A percentile compares a stretch with the other conserved stretches of the same genome.
Conservation (phyloP, 2,113 vertebrate species). For the Macrotis lagotis region DNA sequence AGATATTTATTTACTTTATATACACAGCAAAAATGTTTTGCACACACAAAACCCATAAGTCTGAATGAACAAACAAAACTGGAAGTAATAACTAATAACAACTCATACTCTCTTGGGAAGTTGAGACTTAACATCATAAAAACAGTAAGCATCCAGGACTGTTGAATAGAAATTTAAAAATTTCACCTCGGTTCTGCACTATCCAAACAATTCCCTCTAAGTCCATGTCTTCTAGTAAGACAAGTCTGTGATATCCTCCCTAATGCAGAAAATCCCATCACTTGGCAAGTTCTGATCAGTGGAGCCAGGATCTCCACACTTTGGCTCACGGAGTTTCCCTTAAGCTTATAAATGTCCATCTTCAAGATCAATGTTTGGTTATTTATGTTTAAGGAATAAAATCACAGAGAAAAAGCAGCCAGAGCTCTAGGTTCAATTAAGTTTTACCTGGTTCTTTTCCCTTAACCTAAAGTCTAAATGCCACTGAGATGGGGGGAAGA, state of each 20-base stretch:
- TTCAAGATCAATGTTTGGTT: background rate
- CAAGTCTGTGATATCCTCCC: background rate
- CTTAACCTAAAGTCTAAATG: background rate
- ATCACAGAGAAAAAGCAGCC: background rate
- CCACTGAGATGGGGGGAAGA: background rate
- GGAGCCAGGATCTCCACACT: background rate
- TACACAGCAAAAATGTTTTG: background rate
- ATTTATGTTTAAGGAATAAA: background rate
- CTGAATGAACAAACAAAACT: background rate
- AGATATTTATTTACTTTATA: background rate
- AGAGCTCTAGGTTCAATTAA: background rate
- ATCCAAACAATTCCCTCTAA: background rate
- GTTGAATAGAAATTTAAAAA: background rate
- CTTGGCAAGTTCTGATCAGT: background rate
- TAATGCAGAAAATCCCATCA: background rate
- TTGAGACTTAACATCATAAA: background rate
- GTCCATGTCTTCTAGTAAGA: background rate
- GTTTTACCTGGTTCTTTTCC: background rate
- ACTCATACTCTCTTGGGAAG: background rate
- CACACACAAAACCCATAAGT: background rate
- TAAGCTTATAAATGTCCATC: background rate
- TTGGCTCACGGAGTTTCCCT: background rate
- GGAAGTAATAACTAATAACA: background rate
- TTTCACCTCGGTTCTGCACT: background rate
- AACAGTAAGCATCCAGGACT: background rate